Conservation (phyloP, 2,797 vertebrate species). For the Sebastes umbrosus region DNA sequence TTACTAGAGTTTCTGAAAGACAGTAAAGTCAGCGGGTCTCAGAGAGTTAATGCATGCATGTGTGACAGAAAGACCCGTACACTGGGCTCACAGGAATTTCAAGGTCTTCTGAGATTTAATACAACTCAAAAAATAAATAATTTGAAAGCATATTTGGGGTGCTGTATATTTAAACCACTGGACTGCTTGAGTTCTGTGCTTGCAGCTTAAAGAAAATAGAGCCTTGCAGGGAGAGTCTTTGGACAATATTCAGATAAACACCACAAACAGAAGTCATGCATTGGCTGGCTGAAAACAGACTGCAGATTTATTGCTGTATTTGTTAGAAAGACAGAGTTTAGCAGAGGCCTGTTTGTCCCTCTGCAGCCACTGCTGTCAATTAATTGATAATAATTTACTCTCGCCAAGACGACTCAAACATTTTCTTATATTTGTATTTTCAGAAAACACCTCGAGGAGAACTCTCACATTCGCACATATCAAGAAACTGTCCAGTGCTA, state of each 20-base stretch:
- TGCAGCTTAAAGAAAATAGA: neutral
- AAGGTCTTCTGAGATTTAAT: neutral
- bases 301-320: neutral
- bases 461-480: slow-evolving; percentile 15
- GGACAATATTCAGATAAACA: neutral
- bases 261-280: neutral
- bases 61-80: neutral
- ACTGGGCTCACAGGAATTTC: neutral
- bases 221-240: neutral
- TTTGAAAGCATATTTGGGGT: neutral
- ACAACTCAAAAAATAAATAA: neutral
- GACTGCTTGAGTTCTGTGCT: neutral
- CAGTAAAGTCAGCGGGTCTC: no score
- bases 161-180: neutral
- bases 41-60: neutral
- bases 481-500: slow-evolving; percentile 25
- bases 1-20: no score
- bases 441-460: slow-evolving; percentile 8
- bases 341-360: neutral
- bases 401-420: neutral
- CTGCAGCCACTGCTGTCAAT: neutral
- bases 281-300: neutral
- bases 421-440: neutral
- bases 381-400: neutral
- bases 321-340: neutral